Percentiles rank a stretch among this genome's conserved stretches.
Evolutionary conservation across 2,888 invertebrate genomes (phyloP).

Genomic region (Corbicula japonica): DNA sequence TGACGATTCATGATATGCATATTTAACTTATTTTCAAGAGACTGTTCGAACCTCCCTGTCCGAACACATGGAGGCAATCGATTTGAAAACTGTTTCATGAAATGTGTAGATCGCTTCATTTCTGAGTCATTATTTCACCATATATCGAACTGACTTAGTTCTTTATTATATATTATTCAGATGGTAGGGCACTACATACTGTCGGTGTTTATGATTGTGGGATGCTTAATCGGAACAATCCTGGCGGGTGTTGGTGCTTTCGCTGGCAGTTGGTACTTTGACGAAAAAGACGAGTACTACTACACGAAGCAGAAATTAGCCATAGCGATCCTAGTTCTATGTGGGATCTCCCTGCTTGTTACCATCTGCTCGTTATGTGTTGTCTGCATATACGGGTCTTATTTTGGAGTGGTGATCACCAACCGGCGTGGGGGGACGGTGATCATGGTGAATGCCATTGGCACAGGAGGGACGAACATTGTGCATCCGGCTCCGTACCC

Average conservation of each 20-base stretch:
- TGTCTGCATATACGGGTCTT: slow-evolving; percentile 21
- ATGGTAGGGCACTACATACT: slow-evolving; percentile 18
- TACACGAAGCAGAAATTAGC: slow-evolving; percentile 17
- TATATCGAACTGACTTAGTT: no score
- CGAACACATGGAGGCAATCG: no score
- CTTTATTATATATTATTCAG: slow-evolving; percentile 20
- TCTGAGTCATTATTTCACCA: no score
- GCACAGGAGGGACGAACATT: background rate
- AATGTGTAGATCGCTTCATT: no score
- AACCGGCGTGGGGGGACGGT: background rate
- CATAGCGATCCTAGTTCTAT: slow-evolving; percentile 11
- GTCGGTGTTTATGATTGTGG: slow-evolving; percentile 28
- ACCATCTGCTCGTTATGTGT: slow-evolving; percentile 7
- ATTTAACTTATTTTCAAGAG: no score
- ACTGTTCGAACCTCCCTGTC: no score
- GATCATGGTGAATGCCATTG: background rate
- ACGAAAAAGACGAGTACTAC: background rate
- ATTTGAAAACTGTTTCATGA: no score
- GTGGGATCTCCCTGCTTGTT: background rate
- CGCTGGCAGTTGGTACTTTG: no score
- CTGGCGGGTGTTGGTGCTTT: slow-evolving; percentile 11
- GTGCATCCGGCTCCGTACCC: background rate
- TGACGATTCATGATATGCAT: no score
- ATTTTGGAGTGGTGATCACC: slow-evolving; percentile 24
- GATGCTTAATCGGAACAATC: slow-evolving; percentile 21